A percentile compares a stretch with the other conserved stretches of the same genome.
These are phyloP conservation scores for Neoniphon sammara DNA, from an alignment of 2,797 vertebrate species.

Conservation along the genomic window DNA sequence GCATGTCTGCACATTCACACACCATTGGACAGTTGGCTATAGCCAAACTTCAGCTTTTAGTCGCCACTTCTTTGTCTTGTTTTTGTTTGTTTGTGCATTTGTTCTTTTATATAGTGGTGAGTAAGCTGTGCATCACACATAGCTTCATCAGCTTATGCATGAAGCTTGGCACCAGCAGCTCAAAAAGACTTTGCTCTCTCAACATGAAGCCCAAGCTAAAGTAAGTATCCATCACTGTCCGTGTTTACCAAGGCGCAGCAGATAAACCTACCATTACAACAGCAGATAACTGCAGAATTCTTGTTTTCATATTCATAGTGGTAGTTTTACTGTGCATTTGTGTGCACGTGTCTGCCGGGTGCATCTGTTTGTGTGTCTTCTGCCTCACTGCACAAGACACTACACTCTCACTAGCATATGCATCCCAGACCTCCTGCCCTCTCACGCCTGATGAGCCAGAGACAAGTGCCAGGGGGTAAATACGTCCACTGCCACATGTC, in stretches of 20 bases:
- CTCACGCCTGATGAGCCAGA: conserved; percentile 70
- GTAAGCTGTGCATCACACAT: conserved; percentile 24
- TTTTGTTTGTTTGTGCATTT: neutral
- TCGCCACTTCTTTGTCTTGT: conserved; percentile 10
- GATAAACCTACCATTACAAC: conserved; percentile 26
- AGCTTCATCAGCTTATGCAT: conserved; percentile 42
- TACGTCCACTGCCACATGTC: conserved; percentile 65
- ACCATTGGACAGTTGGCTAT: conserved; percentile 5
- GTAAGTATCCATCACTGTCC: conserved; percentile 48
- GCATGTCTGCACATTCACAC: neutral
- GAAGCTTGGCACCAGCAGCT: conserved; percentile 46
- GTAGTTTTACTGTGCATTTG: conserved; percentile 46
- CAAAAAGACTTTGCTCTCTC: conserved; percentile 54
- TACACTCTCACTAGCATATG: conserved; percentile 50
- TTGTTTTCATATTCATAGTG: conserved; percentile 43
- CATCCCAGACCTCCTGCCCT: conserved; percentile 54
- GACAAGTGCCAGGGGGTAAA: conserved; percentile 77
- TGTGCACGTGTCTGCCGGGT: conserved; percentile 35
- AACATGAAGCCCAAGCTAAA: conserved; percentile 58
- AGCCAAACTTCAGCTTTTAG: conserved; percentile 10
- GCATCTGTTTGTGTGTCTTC: conserved; percentile 56
- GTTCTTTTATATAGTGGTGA: conserved; percentile 4
- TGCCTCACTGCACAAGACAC: conserved; percentile 57
- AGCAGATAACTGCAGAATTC: conserved; percentile 32
- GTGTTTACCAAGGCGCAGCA: conserved; percentile 31